A percentile compares a stretch with the other conserved stretches of the same genome.
phyloP scores from a whole-genome alignment of 2,113 vertebrate genomes.

The Cynopterus brachyotis region DNA sequence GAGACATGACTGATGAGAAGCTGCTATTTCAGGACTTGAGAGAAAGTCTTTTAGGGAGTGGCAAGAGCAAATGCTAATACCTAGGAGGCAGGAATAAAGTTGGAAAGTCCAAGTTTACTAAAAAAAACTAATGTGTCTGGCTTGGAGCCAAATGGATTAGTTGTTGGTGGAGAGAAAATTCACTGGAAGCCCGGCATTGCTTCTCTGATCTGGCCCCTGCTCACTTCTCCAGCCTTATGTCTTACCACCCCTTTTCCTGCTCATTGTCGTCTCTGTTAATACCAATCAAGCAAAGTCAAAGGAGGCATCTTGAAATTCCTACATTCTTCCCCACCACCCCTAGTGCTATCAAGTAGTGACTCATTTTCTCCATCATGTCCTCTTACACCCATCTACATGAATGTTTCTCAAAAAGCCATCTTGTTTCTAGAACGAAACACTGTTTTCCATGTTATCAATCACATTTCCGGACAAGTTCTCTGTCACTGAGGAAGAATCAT shows the following conservation, averaged over 20 bases:
- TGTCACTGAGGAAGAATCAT: not conserved
- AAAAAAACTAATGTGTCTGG: not conserved
- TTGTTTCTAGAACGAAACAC: not conserved
- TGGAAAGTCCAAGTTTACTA: not conserved
- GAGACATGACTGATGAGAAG: not conserved
- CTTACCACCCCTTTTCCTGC: not conserved
- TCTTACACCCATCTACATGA: not conserved
- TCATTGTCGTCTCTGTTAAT: not conserved
- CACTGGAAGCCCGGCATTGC: accelerated
- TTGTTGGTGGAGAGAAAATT: not conserved
- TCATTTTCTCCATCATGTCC: not conserved
- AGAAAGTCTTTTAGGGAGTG: accelerated
- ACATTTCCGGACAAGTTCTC: accelerated
- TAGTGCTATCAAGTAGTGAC: not conserved
- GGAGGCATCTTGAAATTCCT: not conserved
- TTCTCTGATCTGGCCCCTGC: not conserved
- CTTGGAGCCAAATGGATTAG: not conserved
- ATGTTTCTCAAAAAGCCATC: not conserved
- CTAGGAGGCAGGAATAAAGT: not conserved
- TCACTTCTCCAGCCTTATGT: not conserved
- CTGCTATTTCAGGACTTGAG: not conserved
- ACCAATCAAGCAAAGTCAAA: not conserved
- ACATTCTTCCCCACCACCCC: accelerated
- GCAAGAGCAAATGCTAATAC: not conserved
- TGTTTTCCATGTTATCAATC: accelerated